Conservation (phyloP, 2,797 vertebrate genomes). For the Rhinichthys osculus region DNA sequence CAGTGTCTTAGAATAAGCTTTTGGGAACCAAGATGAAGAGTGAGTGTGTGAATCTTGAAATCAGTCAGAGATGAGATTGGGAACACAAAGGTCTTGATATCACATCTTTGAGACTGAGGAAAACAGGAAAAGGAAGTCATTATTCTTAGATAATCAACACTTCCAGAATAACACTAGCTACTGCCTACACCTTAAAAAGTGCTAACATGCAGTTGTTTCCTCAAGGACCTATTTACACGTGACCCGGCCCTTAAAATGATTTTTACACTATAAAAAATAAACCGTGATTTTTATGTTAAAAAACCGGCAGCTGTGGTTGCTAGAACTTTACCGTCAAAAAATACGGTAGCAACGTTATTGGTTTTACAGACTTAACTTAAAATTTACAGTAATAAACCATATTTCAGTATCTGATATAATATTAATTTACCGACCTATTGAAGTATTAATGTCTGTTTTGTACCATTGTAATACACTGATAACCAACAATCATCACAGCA, state of each 20-base stretch:
- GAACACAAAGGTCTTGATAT: constrained; percentile 10
- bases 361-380: no score
- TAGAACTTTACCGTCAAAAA: no score
- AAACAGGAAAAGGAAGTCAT: constrained; percentile 56
- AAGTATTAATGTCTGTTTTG: no score
- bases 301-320: no score
- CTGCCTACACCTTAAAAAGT: background rate
- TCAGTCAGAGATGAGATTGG: background rate
- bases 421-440: no score
- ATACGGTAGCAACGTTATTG: no score
- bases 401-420: no score
- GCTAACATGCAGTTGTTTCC: constrained; percentile 15
- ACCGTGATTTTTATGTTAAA: no score
- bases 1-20: background rate
- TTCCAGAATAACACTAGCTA: background rate
- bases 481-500: no score
- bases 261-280: no score
- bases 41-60: background rate
- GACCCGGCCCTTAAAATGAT: background rate
- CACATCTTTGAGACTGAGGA: constrained; percentile 13
- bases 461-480: no score
- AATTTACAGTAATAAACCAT: no score
- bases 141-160: constrained; percentile 22
- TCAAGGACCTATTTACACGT: background rate
- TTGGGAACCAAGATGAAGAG: background rate